Evolutionary conservation across 2,113 vertebrate species (phyloP), one percentile per base, ranked within the genome.

Genomic region (Tringa solitaria): DNA sequence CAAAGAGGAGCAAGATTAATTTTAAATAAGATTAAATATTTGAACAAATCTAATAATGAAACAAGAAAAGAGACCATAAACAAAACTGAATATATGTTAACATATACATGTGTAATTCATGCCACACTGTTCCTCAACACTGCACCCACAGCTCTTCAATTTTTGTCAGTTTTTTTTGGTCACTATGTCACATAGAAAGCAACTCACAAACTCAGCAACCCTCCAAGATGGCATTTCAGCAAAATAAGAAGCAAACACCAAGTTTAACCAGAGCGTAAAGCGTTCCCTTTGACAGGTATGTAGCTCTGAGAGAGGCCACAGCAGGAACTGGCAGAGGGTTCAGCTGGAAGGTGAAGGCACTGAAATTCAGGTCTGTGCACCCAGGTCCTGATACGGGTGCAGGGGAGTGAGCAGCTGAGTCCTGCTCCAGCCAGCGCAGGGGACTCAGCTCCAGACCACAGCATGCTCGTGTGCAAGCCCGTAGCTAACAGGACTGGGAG

Each of bases 321-420:
- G 45, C 27, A 75, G 26, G 68, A 64, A 87, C 17, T 28, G 33
- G 39, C 57, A 39, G 0, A 0, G 5, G 10, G 22, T 63, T 90
- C 65, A 63, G 46, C 23, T 41, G 37, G n/a, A 82, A 84, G 65
- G 67, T 32, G 24, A 82, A 96, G 35, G 37, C 50, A 17, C 54
- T 30, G 35, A 57, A 70, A 45, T 60, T 77, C 64, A 37, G 27
- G 33, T 46, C 17, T 61, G 15, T 18, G 45, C 11, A 13, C 33
- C 9, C 26, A 10, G 30, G 41, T 67, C 39, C 26, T 2, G 1
- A 14, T 7, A 24, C 1, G 2, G 19, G 10, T 5, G 8, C 32
- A 57, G 16, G 28, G 43, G 9, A 72, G 7, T 0, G 2, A 64
- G 24, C 23, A 63, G 37, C 30, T 28, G n/a, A 32, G 28, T 10